A percentile compares a stretch with the other conserved stretches of the same genome.
phyloP scores from a whole-genome alignment of 2,888 invertebrate genomes.

The Drosophila paramelanica region DNA sequence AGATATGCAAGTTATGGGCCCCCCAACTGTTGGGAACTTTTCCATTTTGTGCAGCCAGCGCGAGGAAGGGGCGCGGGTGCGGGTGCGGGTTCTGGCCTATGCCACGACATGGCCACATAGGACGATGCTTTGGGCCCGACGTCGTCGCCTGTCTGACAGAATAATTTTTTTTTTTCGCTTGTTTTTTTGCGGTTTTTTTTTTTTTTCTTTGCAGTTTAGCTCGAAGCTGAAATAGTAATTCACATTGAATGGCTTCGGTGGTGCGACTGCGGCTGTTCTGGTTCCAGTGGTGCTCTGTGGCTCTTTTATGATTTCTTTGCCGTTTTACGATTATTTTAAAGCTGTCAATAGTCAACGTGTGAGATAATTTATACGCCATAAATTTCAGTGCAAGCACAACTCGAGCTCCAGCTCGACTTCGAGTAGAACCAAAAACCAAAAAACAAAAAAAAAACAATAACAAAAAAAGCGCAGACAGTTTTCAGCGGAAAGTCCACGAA shows the following conservation, averaged over 20 bases:
- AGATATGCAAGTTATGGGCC: constrained; percentile 71
- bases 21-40: constrained; percentile 80
- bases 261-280: constrained; percentile 36
- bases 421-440: constrained; percentile 15
- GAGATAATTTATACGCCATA: constrained; percentile 82
- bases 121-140: constrained; percentile 61
- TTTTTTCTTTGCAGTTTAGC: constrained; percentile 49
- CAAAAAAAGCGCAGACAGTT: constrained; percentile 56
- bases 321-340: constrained; percentile 80
- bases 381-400: constrained; percentile 75
- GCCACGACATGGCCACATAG: constrained; percentile 59
- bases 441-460: constrained; percentile 28
- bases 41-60: constrained; percentile 60
- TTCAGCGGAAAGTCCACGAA: constrained; percentile 59
- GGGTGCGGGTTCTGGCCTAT: constrained; percentile 35
- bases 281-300: constrained; percentile 48
- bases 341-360: constrained; percentile 82
- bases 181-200: constrained; percentile 13
- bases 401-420: constrained; percentile 32
- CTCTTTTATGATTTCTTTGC: constrained; percentile 77
- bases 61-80: background rate
- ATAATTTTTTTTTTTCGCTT: constrained; percentile 12
- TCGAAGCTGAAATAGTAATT: constrained; percentile 77
- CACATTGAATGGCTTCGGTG: constrained; percentile 68
- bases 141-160: constrained; percentile 71